These are phyloP conservation scores for Atta colombica DNA, from an alignment of 1,140 invertebrate species.

Conservation along the genomic window DNA sequence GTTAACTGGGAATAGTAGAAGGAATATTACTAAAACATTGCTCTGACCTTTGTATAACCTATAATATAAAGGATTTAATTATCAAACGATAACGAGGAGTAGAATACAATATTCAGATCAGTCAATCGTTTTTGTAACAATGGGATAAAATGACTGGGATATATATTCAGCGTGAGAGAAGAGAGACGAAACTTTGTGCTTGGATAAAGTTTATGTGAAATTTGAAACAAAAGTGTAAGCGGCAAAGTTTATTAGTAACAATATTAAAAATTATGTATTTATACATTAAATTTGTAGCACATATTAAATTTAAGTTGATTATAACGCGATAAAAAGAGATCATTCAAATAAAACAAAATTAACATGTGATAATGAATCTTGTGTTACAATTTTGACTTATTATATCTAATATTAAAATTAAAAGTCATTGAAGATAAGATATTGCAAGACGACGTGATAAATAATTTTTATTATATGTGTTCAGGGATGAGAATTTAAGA, in stretches of 20 bases:
- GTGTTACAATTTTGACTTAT: not conserved
- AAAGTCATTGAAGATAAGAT: not conserved
- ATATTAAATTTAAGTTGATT: not conserved
- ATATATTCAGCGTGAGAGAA: constrained; percentile 1
- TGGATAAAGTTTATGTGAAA: not conserved
- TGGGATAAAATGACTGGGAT: constrained; percentile 19
- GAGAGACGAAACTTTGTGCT: constrained; percentile 15
- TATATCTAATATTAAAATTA: constrained; percentile 8
- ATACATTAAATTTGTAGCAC: not conserved
- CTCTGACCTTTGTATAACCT: not conserved
- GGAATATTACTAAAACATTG: constrained; percentile 3
- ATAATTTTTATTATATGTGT: not conserved
- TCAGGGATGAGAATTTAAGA: constrained; percentile 11
- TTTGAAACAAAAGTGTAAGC: constrained; percentile 6
- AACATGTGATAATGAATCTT: not conserved
- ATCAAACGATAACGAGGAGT: constrained; percentile 22
- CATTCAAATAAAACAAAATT: not conserved
- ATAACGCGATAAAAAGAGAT: not conserved
- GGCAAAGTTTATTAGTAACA: constrained; percentile 1
- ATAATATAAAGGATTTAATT: constrained; percentile 47
- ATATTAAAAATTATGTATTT: not conserved
- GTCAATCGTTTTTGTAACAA: constrained; percentile 13
- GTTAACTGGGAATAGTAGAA: not conserved
- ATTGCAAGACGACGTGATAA: not conserved
- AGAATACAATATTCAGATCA: constrained; percentile 25